Conservation (phyloP, 1,140 invertebrate genomes). For the Ylistrum balloti region DNA sequence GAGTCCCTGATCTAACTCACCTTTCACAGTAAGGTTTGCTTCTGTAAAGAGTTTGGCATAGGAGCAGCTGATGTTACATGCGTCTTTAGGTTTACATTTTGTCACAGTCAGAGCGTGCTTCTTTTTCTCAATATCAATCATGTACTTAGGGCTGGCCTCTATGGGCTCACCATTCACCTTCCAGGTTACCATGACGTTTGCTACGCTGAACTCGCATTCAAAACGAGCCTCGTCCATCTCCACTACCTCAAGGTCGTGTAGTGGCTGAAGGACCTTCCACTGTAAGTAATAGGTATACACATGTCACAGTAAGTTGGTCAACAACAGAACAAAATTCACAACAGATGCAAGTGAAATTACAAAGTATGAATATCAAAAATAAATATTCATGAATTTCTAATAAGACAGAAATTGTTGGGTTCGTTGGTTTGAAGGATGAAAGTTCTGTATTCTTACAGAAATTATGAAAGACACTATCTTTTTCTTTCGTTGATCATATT, state of each 20-base stretch:
- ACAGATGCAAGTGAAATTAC: too few relatives aligned
- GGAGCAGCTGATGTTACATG: slow-evolving; percentile 75
- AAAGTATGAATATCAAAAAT: too few relatives aligned
- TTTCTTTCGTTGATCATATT: too few relatives aligned
- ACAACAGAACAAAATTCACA: too few relatives aligned
- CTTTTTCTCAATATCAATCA: slow-evolving; percentile 74
- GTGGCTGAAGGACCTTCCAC: slow-evolving; percentile 78
- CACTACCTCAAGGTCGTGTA: slow-evolving; percentile 78
- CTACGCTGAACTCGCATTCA: slow-evolving; percentile 79
- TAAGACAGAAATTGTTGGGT: too few relatives aligned
- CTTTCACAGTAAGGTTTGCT: slow-evolving; percentile 77
- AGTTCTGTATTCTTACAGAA: too few relatives aligned
- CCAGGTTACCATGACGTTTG: slow-evolving; percentile 80
- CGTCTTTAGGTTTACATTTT: slow-evolving; percentile 76
- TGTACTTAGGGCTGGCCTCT: slow-evolving; percentile 77
- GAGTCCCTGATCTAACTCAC: too few relatives aligned
- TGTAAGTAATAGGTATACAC: slow-evolving; percentile 65
- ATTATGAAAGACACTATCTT: too few relatives aligned
- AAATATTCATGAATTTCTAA: too few relatives aligned
- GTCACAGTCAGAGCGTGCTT: slow-evolving; percentile 76
- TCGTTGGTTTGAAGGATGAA: too few relatives aligned
- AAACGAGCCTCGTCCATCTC: slow-evolving; percentile 81
- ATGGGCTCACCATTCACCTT: slow-evolving; percentile 75
- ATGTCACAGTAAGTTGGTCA: too few relatives aligned
- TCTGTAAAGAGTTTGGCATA: slow-evolving; percentile 75